phyloP scores from a whole-genome alignment of 2,797 vertebrate genomes.

The Sciurus carolinensis region DNA sequence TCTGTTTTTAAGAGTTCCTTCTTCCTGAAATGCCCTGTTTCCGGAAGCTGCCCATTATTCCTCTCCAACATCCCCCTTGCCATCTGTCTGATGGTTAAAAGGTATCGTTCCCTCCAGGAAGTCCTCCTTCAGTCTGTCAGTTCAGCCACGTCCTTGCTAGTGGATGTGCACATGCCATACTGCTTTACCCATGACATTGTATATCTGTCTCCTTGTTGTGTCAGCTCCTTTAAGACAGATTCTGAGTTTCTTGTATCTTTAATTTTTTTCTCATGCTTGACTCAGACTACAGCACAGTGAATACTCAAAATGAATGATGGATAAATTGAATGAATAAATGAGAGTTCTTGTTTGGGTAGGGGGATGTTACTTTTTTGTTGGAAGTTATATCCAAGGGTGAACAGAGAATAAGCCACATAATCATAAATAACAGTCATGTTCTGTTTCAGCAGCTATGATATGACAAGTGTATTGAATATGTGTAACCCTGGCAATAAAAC shows the following conservation, averaged over 20 bases:
- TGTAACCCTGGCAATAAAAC: not conserved
- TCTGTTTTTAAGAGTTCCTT: conserved; percentile 1
- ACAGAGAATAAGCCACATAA: not conserved
- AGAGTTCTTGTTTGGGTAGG: not conserved
- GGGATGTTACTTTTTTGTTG: not conserved
- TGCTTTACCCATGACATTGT: not conserved
- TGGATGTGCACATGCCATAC: not conserved
- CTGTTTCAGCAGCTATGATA: not conserved
- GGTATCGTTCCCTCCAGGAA: not conserved
- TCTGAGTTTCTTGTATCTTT: not conserved
- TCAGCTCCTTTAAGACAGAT: conserved; percentile 5
- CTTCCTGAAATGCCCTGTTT: not conserved
- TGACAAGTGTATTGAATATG: conserved; percentile 25
- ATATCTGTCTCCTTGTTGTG: not conserved
- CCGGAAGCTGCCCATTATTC: not conserved
- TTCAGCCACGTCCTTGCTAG: not conserved
- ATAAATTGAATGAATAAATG: not conserved
- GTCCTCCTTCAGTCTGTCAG: not conserved
- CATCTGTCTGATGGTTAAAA: not conserved
- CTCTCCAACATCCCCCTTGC: no score
- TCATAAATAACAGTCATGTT: not conserved
- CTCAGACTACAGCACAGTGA: not conserved
- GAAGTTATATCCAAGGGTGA: not conserved
- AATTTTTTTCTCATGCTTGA: conserved; percentile 36
- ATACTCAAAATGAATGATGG: conserved; percentile 11